Conservation (phyloP, 2,797 vertebrate genomes). For the Podarcis siculus region DNA sequence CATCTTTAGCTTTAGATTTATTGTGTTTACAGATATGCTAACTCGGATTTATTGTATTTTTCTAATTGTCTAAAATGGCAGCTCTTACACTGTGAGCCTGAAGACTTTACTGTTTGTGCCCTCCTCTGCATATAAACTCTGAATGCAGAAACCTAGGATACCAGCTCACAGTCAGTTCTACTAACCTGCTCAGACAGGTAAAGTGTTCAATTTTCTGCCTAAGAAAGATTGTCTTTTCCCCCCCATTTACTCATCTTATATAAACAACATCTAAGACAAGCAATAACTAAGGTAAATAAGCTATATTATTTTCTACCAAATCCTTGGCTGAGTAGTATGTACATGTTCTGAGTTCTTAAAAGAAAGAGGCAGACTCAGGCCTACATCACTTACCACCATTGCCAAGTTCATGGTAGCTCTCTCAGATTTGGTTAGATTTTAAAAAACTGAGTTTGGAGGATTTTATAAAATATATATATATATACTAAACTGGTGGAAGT, state of each 20-base stretch:
- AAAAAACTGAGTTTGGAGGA: not conserved
- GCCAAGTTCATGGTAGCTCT: not conserved
- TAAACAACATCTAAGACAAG: conserved; percentile 33
- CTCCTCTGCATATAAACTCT: not conserved
- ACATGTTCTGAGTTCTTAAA: not conserved
- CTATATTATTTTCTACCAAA: conserved; percentile 2
- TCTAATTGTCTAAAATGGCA: conserved; percentile 27
- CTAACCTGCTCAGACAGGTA: not conserved
- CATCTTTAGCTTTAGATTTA: conserved; percentile 18
- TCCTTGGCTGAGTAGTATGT: not conserved
- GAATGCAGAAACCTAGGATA: not conserved
- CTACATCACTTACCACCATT: not conserved
- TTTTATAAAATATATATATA: not conserved
- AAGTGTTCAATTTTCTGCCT: conserved; percentile 32
- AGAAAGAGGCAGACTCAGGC: too few relatives aligned
- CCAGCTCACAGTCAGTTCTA: not conserved
- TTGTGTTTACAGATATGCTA: not conserved
- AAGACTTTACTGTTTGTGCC: not conserved
- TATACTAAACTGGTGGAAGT: not conserved
- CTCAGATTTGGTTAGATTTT: not conserved
- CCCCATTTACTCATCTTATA: conserved; percentile 4
- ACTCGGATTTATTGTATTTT: not conserved
- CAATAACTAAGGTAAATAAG: conserved; percentile 30
- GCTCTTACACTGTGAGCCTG: not conserved
- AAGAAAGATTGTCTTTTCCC: conserved; percentile 9